Conservation (phyloP, 2,113 vertebrate species). For the Vulpes lagopus region DNA sequence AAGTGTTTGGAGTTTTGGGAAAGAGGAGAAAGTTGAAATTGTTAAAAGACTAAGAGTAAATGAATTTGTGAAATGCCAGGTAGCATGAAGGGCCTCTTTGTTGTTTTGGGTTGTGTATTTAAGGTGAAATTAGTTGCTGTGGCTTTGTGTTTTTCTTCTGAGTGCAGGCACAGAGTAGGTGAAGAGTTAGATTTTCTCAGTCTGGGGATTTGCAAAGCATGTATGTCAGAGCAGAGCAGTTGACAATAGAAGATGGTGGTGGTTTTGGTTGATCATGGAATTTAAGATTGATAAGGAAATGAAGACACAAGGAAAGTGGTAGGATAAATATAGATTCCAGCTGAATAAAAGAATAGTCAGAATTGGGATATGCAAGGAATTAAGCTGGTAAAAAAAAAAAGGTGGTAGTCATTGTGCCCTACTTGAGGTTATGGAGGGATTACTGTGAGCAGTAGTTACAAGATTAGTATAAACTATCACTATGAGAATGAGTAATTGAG, state of each 20-base stretch:
- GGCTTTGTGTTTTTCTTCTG: constrained; percentile 23
- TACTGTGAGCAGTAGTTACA: not conserved
- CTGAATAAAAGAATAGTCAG: not conserved
- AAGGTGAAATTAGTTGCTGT: not conserved
- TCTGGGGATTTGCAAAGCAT: constrained; percentile 1
- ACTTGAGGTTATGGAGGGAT: not conserved
- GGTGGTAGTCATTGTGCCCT: not conserved
- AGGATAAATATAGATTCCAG: not conserved
- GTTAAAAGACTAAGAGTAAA: not conserved
- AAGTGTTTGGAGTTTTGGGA: not conserved
- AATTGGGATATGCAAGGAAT: not conserved
- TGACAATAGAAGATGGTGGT: not conserved
- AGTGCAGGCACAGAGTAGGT: not conserved
- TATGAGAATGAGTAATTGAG: not conserved
- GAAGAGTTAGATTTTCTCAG: constrained; percentile 30
- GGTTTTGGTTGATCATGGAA: not conserved
- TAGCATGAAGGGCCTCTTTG: not conserved
- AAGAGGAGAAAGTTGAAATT: not conserved
- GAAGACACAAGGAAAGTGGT: not conserved
- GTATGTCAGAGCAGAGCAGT: not conserved
- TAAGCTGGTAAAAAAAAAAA: not conserved
- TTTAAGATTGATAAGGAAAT: constrained; percentile 29
- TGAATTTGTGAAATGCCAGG: not conserved
- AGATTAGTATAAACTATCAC: not conserved
- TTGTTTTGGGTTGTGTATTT: not conserved